Base-by-base conservation (phyloP, 2,113 vertebrate species). In the Tympanuchus pallidicinctus region DNA sequence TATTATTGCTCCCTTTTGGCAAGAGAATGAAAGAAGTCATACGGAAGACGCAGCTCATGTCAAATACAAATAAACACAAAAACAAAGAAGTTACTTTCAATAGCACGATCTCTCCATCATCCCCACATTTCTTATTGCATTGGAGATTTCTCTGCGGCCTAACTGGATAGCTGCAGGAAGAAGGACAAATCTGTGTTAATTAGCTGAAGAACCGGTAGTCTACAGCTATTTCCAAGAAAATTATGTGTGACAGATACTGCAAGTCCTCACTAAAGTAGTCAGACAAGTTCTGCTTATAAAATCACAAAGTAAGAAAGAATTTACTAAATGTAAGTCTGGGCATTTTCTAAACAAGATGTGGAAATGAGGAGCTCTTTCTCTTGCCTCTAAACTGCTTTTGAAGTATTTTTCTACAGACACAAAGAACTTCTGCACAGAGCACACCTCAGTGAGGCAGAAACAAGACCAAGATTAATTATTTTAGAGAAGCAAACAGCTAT, bases 231-330 rank as follows among this genome's bases (percentile, higher is more conserved):
- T 30, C 1, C 1, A 52, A 72, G 20, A 50, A 30, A 20, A 15
- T 15, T 64, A 5, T 17, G 12, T 11, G 8, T 1, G n/a, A 34
- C 18, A 76, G 12, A 56, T 10, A 12, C 10, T 43, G 17, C 25
- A 17, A 11, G 19, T 22, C n/a, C 20, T 45, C 72, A 38, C 21
- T 22, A 6, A 82, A 79, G 32, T 16, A 87, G 57, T 69, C 38
- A 19, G 30, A 3, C 34, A 6, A 1, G 47, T 73, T 52, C 13
- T n/a, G 11, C 1, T 0, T 6, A 19, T 18, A 57, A 60, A 71
- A 75, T 48, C 17, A 85, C 45, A 56, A 67, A 81, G 13, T 22
- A 71, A 65, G 6, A 11, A 6, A 56, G 10, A 85, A 78, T 63
- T 57, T 40, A 40, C 59, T 50, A 47, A 67, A 60, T 30, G 21